Percentiles rank a stretch among this genome's conserved stretches.
These are phyloP conservation scores for Andrena bucephala DNA, from an alignment of 2,888 invertebrate species.

Conservation along the genomic window DNA sequence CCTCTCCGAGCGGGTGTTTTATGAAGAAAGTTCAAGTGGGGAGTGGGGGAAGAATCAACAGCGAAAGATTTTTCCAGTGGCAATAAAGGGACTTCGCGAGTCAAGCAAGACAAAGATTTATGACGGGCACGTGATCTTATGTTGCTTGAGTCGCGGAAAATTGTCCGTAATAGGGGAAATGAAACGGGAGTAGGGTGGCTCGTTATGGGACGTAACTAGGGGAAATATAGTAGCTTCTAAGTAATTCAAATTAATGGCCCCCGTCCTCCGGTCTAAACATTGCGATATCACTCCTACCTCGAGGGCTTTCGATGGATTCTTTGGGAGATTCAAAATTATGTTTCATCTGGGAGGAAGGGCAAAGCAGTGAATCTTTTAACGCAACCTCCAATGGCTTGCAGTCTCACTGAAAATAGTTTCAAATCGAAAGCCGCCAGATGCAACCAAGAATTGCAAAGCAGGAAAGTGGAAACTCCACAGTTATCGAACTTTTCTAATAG, in stretches of 20 bases:
- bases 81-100: constrained; percentile 56
- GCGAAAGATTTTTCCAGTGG: constrained; percentile 52
- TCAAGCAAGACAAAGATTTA: constrained; percentile 70
- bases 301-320: not conserved
- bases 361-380: not conserved
- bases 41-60: constrained; percentile 45
- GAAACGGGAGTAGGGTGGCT: constrained; percentile 45
- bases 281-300: not conserved
- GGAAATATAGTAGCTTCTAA: constrained; percentile 42
- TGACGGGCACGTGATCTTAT: constrained; percentile 66
- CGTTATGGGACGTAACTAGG: constrained; percentile 49
- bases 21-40: constrained; percentile 34
- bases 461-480: not conserved
- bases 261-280: not conserved
- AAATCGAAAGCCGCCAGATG: not conserved
- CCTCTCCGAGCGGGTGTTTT: constrained; percentile 35
- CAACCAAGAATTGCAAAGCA: not conserved
- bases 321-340: not conserved
- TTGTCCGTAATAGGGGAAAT: constrained; percentile 60
- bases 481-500: constrained; percentile 7
- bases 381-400: not conserved
- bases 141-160: constrained; percentile 55
- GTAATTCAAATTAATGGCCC: constrained; percentile 43
- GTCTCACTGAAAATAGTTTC: not conserved
- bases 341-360: not conserved